Base-by-base conservation (phyloP, 1,140 invertebrate genomes). In the Lethrus apterus region DNA sequence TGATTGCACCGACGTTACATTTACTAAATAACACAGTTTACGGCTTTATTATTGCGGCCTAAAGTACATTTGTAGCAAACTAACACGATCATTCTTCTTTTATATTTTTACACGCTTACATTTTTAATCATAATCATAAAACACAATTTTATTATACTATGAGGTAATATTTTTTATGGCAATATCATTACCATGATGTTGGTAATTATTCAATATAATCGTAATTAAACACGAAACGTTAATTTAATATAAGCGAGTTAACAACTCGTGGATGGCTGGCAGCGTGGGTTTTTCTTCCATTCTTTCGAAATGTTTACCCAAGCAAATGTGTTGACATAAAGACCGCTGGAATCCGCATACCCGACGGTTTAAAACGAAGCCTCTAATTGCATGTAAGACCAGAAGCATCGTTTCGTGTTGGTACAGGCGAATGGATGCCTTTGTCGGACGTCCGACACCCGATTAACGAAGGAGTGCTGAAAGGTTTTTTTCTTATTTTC, bases 11-110 rank as follows among this genome's bases (percentile, higher is more conserved):
- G 55, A 4, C 14, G 51, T 51, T 60, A 57, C 59, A 61, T 59
- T 59, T 57, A 56, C 59, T 58, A 58, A 61, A 61, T 61, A 61
- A 59, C 59, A 59, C 57, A 56, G 54, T 61, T 61, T 61, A 61
- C 57, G 57, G 59, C 55, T 59, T 61, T 59, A 59, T 61, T 58
- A 59, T 61, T 61, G 54, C 52, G 51, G 48, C 21, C 31, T 18
- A 21, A 40, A 40, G 36, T 40, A 40, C 36, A 40, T 40, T 40
- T 40, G 36, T 40, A 40, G 18, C 24, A 21, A 21, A n/a, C n/a
- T 40, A 40, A 40, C 24, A 4, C 18, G 18, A 18, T 14, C 14
- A 14, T 34, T 14, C 14, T 34, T 15, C 32, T 34, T 7, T 34
- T 13, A n/a, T 34, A 34, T 17, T 34, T 34, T 34, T 34, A 34